These are phyloP conservation scores for Ovis aries DNA, from an alignment of 2,113 vertebrate genomes.

Conservation along the genomic window ARS-UI_Ramb_v3.0 NC_056055.1:241955001-241955500, in stretches of 20 bases:
- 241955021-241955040: not conserved
- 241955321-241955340: not conserved
- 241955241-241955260: not conserved
- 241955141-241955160: rapidly evolving
- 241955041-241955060: not conserved
- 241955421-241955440: not conserved
- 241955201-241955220: not conserved
- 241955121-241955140: not conserved
- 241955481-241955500: not conserved
- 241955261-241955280: not conserved
- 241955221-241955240: not conserved
- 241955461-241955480: not conserved
- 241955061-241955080: not conserved
- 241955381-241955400: not conserved
- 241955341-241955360: not conserved
- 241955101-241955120: not conserved
- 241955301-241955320: constrained; percentile 34
- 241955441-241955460: not conserved
- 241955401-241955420: not conserved
- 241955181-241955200: not conserved
- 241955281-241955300: not conserved
- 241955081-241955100: no score
- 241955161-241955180: not conserved
- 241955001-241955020: not conserved
- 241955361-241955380: not conserved